Conservation (phyloP, 2,113 vertebrate genomes). For the Triplophysa siluroides region DNA sequence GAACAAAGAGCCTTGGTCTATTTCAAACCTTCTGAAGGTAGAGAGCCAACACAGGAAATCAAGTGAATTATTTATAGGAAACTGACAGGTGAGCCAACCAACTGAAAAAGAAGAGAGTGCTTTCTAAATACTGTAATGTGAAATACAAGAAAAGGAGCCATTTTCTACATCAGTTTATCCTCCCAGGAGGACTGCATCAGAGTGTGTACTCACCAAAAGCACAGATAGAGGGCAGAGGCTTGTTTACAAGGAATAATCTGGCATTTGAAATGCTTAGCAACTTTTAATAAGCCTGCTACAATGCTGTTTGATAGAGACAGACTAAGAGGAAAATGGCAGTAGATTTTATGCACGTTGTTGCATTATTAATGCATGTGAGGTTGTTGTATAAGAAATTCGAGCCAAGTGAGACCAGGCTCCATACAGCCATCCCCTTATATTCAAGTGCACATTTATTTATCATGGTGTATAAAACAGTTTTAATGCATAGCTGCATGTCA, state of each 20-base stretch:
- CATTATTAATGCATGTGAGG: conserved; percentile 40
- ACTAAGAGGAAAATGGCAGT: neutral
- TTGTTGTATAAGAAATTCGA: neutral
- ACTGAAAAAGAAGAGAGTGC: neutral
- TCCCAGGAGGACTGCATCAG: conserved; percentile 16
- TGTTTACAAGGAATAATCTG: neutral
- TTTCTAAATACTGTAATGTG: neutral
- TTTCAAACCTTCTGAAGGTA: conserved; percentile 3
- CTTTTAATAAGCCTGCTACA: neutral
- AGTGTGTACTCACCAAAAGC: conserved; percentile 2
- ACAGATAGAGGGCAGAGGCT: neutral
- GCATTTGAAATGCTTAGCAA: conserved; percentile 11
- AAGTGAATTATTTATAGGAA: conserved; percentile 30
- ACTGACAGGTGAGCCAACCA: conserved; percentile 13
- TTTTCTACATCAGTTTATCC: too few relatives aligned
- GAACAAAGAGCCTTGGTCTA: neutral
- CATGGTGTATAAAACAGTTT: neutral
- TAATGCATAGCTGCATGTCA: neutral
- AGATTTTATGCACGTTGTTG: conserved; percentile 19
- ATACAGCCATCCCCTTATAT: neutral
- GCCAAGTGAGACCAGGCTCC: neutral
- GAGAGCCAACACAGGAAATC: conserved; percentile 13
- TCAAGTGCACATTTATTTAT: neutral
- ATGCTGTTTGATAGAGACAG: neutral
- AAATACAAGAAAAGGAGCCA: neutral